Evolutionary conservation across 2,113 vertebrate species (phyloP).

Genomic region (Trachemys scripta): DNA sequence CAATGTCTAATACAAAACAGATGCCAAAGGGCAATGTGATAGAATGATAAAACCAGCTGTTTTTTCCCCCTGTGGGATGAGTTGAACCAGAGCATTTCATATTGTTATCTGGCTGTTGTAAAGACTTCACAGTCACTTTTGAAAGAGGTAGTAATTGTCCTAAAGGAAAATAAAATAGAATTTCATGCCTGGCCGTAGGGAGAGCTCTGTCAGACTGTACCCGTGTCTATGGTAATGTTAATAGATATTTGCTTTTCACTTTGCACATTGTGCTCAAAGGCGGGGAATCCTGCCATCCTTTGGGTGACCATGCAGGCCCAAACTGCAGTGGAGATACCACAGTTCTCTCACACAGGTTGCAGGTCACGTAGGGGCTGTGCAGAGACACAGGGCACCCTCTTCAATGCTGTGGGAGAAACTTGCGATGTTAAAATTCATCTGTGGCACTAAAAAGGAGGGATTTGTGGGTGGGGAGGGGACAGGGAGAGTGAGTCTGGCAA

Average conservation of each 20-base stretch:
- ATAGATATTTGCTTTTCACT: neutral
- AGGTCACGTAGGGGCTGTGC: neutral
- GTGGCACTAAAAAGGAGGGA: neutral
- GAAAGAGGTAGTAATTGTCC: neutral
- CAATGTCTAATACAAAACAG: neutral
- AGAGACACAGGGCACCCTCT: neutral
- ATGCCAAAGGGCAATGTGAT: neutral
- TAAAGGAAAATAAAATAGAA: neutral
- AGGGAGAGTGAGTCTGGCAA: neutral
- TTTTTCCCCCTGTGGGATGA: neutral
- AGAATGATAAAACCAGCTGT: neutral
- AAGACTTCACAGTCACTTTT: neutral
- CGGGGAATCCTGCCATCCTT: neutral
- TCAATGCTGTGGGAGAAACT: neutral
- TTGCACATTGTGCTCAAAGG: neutral
- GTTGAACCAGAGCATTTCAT: neutral
- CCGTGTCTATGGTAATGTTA: neutral
- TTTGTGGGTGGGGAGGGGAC: neutral
- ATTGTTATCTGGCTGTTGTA: neutral
- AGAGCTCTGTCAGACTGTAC: neutral
- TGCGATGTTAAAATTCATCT: neutral
- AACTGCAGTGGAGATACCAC: neutral
- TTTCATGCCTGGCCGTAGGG: neutral
- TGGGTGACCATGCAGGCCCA: neutral
- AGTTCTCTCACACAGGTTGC: neutral